Base-by-base conservation (phyloP, 1,140 invertebrate species). In the Matsumurasca onukii region DNA sequence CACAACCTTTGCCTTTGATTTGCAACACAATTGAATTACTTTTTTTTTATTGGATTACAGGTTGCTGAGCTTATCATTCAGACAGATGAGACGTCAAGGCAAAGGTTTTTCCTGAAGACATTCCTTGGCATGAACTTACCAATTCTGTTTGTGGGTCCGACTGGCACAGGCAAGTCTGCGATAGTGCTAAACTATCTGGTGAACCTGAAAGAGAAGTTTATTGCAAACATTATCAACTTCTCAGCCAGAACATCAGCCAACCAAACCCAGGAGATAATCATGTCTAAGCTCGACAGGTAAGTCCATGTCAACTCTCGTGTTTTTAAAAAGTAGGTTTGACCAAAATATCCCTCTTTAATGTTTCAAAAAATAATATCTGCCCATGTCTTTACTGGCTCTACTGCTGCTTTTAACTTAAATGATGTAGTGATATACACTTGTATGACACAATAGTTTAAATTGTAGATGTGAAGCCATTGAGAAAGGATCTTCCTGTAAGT, bases 121-220 rank as follows among this genome's bases (percentile, higher is more conserved):
- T 89, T 88, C 75, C 77, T 94, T 17, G 76, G 80, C 0, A 73
- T 73, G 65, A 81, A 87, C 63, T 85, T 90, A 45, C 92, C 87
- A 3, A 79, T 93, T n/a, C 77, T 98, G 52, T 89, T 98, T 73
- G 86, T 97, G 13, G 96, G 97, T 0, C 95, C 95, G 0, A 95
- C 95, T 1, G 96, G 95, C n/a, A 97, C 95, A 0, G 97, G 96
- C 67, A 98, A 98, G 81, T 95, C 93, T 17, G 89, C 88, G 3
- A 88, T 96, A 39, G 86, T 95, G 1, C 81, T 94, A 9, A 88
- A 93, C 78, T 91, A 91, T 76, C 74, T 98, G 25, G 77, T 91
- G 20, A 82, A 86, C 2, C 77, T 97, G n/a, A 91, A 89, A 74
- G 89, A 94, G 59, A 93, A 91, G 73, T 94, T 89, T 75, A 82